These are phyloP conservation scores for Brachyptera risi DNA, from an alignment of 2,888 invertebrate species.

Conservation along the genomic window DNA sequence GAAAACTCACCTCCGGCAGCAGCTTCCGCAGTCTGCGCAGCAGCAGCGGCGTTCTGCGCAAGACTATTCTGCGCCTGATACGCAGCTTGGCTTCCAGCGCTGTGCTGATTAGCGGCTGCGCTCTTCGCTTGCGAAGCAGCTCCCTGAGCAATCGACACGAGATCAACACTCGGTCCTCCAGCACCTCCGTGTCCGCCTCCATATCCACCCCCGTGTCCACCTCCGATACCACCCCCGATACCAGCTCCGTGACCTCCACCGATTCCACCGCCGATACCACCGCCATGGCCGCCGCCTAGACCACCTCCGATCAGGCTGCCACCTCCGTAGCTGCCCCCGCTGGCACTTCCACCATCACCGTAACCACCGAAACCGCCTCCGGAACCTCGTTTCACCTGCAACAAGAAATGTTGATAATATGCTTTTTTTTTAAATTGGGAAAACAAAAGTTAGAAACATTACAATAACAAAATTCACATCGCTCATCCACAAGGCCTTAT, in stretches of 20 bases:
- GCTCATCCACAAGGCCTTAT: no score
- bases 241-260: background rate
- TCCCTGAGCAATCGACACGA: slow-evolving; percentile 52
- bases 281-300: background rate
- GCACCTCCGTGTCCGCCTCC: slow-evolving; percentile 42
- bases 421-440: no score
- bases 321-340: background rate
- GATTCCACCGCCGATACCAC: background rate
- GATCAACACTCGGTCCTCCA: slow-evolving; percentile 56
- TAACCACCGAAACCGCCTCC: background rate
- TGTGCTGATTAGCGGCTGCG: background rate
- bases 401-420: no score
- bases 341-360: background rate
- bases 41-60: background rate
- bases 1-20: slow-evolving; percentile 55
- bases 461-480: no score
- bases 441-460: no score
- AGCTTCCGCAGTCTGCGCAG: slow-evolving; percentile 53
- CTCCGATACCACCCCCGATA: slow-evolving; percentile 1
- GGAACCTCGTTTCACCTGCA: no score
- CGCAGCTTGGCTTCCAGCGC: slow-evolving; percentile 4
- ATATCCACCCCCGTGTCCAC: slow-evolving; percentile 36
- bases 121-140: slow-evolving; percentile 54
- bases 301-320: background rate
- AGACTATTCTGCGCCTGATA: background rate